Base-by-base conservation (phyloP, 2,113 vertebrate genomes). In the Hippolais icterina region DNA sequence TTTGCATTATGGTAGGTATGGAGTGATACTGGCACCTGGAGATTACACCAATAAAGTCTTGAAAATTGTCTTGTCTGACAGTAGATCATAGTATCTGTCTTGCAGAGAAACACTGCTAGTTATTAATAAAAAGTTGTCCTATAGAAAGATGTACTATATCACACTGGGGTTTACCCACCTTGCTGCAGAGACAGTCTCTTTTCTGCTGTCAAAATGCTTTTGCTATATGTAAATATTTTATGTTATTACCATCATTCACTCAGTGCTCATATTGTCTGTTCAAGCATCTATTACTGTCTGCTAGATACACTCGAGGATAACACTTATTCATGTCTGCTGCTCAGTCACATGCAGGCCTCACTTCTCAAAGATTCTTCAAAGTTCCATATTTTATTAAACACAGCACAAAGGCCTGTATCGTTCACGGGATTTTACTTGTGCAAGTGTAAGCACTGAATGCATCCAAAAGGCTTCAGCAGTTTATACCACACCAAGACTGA, bases 151-250 rank as follows among this genome's bases (percentile, higher is more conserved):
- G 87, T 79, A 71, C 52, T 81, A 14, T 61, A 79, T 68, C 69
- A 94, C 69, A 76, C 84, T 70, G 63, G 92, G 61, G 92, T 95
- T 96, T 94, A 96, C 83, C 86, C 84, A 93, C 93, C 87, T 90
- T 17, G 71, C 89, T 95, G 95, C 94, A 97, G 83, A 89, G 87
- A 85, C 70, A 15, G 79, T 42, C 74, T 93, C 93, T 94, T 87
- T 92, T 90, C 89, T 95, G 71, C 94, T 96, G 95, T 96, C 76
- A 83, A 82, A 90, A 83, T 57, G 94, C 90, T 96, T 96, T 97
- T 97, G 87, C 87, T 65, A 15, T 86, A 96, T 95, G 94, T 98
- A 97, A 98, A 98, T 98, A 98, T 98, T 98, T 98, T 96, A 98
- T 98, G 97, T 72, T 93, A 93, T 96, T 93, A 97, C 97, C 97